A percentile compares a stretch with the other conserved stretches of the same genome.
Evolutionary conservation across 2,888 invertebrate species (phyloP).

Genomic region (Pseudolycoriella hygida): DNA sequence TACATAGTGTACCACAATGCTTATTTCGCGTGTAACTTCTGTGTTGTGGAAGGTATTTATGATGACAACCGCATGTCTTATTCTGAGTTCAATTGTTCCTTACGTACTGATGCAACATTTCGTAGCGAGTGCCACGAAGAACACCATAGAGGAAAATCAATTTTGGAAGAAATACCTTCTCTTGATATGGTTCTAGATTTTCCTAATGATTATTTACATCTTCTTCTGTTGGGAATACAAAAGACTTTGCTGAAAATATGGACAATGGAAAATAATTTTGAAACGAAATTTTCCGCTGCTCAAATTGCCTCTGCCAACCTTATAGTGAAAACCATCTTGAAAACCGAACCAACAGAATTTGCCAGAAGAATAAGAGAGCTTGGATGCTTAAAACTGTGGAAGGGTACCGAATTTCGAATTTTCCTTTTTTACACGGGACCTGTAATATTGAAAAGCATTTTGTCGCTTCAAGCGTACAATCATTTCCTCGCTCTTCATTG

Average conservation of each 20-base stretch:
- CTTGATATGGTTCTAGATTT: slow-evolving; percentile 6
- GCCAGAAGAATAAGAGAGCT: slow-evolving; percentile 1
- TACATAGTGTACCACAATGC: slow-evolving; percentile 5
- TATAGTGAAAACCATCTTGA: not conserved
- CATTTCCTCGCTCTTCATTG: slow-evolving; percentile 14
- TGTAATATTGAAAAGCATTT: slow-evolving; percentile 10
- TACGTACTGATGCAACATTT: slow-evolving; percentile 3
- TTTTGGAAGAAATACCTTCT: slow-evolving; percentile 4
- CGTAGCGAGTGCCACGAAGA: not conserved
- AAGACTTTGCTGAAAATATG: not conserved
- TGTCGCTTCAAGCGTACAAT: slow-evolving; percentile 7
- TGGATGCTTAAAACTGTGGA: slow-evolving; percentile 10
- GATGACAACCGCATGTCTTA: slow-evolving; percentile 1
- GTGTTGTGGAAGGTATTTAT: slow-evolving; percentile 3
- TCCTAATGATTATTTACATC: slow-evolving; percentile 6
- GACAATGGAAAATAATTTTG: not conserved
- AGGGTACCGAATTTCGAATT: slow-evolving; percentile 12
- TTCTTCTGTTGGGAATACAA: slow-evolving; percentile 3
- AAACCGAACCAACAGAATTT: slow-evolving; percentile 2
- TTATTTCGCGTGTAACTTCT: slow-evolving; percentile 5
- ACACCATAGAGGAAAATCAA: not conserved
- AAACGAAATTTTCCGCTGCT: not conserved
- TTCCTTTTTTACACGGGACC: slow-evolving; percentile 13
- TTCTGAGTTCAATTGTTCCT: not conserved
- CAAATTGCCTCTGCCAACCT: not conserved